Evolutionary conservation across 2,888 invertebrate species (phyloP), one percentile per base, ranked within the genome.

Genomic region (Isotomurus palustris): DNA sequence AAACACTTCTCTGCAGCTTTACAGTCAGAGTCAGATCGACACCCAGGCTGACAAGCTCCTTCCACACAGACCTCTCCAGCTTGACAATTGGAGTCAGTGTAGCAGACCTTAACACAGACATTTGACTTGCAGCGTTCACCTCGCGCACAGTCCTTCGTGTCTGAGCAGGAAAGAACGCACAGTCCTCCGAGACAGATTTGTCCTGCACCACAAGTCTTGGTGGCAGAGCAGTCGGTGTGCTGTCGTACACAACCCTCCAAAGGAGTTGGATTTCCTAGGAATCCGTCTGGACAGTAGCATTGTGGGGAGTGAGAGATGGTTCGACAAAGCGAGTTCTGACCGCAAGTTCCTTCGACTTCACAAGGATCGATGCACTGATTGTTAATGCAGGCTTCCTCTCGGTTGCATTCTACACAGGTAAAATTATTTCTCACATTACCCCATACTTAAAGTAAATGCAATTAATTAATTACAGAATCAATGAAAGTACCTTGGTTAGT

Each of bases 191-290:
- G 83, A 73, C 93, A 93, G 77, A 84, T 81, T 70, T 89, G 86
- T 49, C 84, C 84, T 43, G 79, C 78, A 17, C 51, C 51, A 72
- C 93, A 93, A 69, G 89, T 84, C 48, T 81, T 80, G 35, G 83
- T 81, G 59, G 80, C 80, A 35, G 78, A 76, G 71, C 92, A 93
- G 19, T 80, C 73, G 38, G 81, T 79, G n/a, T 90, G 85, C 54
- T 87, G 84, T 67, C 93, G 80, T 5, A 91, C 86, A 73, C 93
- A 93, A 4, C 91, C 91, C 76, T 91, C 89, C 73, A 91, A 86
- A 0, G 92, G 85, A 17, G 85, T 86, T 17, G 91, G 91, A 72
- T 88, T 88, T 1, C 89, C 90, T 75, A 87, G 85, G 73, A 93
- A 93, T 29, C 90, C 90, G 50, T 82, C 78, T 0, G 91, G 91